Percentiles rank a stretch among this genome's conserved stretches.
phyloP scores from a whole-genome alignment of 2,888 invertebrate species.

The Sminthurides aquaticus region DNA sequence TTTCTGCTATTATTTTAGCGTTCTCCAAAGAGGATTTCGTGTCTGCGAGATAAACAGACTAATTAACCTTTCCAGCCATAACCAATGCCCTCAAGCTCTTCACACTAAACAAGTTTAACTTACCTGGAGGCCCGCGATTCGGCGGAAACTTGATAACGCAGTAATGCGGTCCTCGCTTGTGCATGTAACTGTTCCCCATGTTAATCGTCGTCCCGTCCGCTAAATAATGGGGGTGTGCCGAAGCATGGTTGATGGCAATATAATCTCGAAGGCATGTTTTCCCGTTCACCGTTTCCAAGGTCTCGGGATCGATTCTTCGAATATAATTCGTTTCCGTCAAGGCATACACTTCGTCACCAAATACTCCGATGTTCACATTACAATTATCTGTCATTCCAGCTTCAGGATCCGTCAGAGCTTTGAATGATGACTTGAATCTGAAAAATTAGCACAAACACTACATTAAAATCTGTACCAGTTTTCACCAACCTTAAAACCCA shows the following conservation, averaged over 20 bases:
- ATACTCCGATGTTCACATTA: constrained; percentile 47
- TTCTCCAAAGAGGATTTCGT: constrained; percentile 41
- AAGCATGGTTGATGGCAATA: constrained; percentile 45
- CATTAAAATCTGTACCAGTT: not conserved
- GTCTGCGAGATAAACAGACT: too few species aligned
- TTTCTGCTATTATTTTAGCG: constrained; percentile 45
- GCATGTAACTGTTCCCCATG: constrained; percentile 43
- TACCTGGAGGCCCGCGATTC: constrained; percentile 15
- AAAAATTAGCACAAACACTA: not conserved
- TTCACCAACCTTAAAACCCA: not conserved
- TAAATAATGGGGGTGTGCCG: constrained; percentile 47
- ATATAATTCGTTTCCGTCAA: constrained; percentile 48
- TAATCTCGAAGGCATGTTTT: constrained; percentile 22
- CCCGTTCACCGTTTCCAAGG: constrained; percentile 45
- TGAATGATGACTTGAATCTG: constrained; percentile 20
- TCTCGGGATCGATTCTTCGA: constrained; percentile 47
- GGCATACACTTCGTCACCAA: constrained; percentile 48
- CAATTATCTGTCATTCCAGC: constrained; percentile 48
- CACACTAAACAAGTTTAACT: not conserved
- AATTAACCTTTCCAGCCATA: too few species aligned
- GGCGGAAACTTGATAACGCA: constrained; percentile 23
- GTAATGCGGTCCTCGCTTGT: constrained; percentile 25
- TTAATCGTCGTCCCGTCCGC: constrained; percentile 46
- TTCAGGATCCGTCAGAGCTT: constrained; percentile 10
- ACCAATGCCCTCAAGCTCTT: not conserved